These are phyloP conservation scores for Yponomeuta sedellus DNA, from an alignment of 2,888 invertebrate genomes.

Conservation along the genomic window DNA sequence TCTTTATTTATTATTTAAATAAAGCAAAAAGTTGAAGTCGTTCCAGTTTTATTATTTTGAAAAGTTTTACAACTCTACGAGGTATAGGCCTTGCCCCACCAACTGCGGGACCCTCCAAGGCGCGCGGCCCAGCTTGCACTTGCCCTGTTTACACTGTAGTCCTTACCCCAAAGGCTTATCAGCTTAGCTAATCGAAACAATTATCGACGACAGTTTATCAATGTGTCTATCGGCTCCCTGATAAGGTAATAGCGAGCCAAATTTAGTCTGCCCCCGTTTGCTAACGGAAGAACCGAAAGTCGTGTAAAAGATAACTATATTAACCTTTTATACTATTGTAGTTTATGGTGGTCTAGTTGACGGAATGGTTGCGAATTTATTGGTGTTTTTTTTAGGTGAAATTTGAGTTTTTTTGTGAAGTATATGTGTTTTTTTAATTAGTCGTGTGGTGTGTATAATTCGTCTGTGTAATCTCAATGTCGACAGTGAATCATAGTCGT, in stretches of 20 bases:
- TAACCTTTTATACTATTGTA: neutral
- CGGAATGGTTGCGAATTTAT: neutral
- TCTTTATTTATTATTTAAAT: too few relatives aligned
- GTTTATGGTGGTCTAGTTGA: neutral
- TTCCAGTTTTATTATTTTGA: too few relatives aligned
- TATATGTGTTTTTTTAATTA: neutral
- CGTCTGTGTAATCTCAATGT: neutral
- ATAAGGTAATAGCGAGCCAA: neutral
- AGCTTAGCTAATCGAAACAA: conserved; percentile 1
- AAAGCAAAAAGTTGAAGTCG: too few relatives aligned
- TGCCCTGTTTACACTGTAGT: neutral
- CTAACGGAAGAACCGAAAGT: neutral
- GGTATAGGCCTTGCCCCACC: too few relatives aligned
- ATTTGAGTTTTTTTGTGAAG: neutral
- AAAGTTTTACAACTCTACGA: too few relatives aligned
- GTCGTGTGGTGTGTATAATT: neutral
- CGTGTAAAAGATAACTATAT: neutral
- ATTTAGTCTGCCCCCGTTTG: neutral
- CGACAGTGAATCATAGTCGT: neutral
- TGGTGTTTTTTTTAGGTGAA: neutral
- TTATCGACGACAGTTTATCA: conserved; percentile 6
- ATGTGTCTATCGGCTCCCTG: neutral
- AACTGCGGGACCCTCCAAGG: too few relatives aligned
- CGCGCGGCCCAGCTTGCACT: too few relatives aligned
- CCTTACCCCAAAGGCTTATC: neutral